Conservation (phyloP, 30 jellyfish, hydroid and myxozoan species). For the Mastigias papua region DNA sequence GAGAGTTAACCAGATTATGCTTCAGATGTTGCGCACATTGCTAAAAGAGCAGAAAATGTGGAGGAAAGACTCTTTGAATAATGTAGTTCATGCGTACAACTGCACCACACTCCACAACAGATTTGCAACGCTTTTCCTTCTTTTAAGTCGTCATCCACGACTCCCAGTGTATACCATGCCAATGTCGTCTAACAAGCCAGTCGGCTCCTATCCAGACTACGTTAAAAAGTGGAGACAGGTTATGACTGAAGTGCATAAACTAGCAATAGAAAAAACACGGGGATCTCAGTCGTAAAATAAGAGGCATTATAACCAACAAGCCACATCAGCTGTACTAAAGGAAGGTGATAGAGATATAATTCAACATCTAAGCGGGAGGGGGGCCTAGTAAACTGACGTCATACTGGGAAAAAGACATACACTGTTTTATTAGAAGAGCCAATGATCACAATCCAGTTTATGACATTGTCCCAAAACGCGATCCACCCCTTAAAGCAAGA, state of each 20-base stretch:
- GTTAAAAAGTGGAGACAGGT: constrained; percentile 40
- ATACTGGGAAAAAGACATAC: constrained; percentile 33
- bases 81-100: constrained; percentile 56
- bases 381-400: constrained; percentile 55
- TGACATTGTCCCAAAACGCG: constrained; percentile 5
- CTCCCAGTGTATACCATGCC: constrained; percentile 34
- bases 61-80: constrained; percentile 19
- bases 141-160: constrained; percentile 44
- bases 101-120: constrained; percentile 54
- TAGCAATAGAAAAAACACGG: background rate
- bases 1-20: constrained; percentile 19
- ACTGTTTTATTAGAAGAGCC: constrained; percentile 10
- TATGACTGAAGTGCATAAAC: constrained; percentile 36
- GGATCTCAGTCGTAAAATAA: background rate
- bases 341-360: constrained; percentile 39
- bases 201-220: constrained; percentile 8
- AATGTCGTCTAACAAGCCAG: background rate
- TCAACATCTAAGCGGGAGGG: background rate
- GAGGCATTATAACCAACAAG: background rate
- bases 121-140: constrained; percentile 44
- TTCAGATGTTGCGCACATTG: constrained; percentile 13
- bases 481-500: constrained; percentile 2
- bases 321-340: constrained; percentile 5
- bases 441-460: constrained; percentile 23
- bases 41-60: constrained; percentile 15